Base-by-base conservation (phyloP, 1,140 invertebrate genomes). In the Anoplophora glabripennis region DNA sequence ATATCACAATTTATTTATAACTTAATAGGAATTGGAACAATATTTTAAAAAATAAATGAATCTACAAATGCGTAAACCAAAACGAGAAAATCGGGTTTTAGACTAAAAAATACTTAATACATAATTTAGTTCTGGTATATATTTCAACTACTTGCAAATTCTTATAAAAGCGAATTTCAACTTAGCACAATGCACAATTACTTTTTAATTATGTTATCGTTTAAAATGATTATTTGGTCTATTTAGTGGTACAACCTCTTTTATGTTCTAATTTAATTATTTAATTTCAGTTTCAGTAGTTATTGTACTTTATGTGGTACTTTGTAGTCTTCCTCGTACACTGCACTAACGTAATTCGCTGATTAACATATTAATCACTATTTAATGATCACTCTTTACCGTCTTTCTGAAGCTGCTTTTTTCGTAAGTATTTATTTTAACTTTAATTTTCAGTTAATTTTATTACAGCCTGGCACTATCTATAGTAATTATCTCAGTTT, bases 341-440 rank as follows among this genome's bases (percentile, higher is more conserved):
- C 52, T 60, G 54, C 55, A 57, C 60, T 62, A 62, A 62, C 46
- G 37, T 52, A 49, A 34, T 53, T 41, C 41, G 40, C 53, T 61
- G 54, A 61, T 51, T 62, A 62, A 62, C 60, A 62, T 9, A 62
- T 57, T 57, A 62, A 57, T 47, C 15, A 21, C 53, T 47, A 36
- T 57, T 37, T 48, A 18, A 61, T 18, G 45, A 21, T 42, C 46
- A 44, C 40, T 57, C 12, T 12, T 51, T 40, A 42, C 52, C 36
- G 47, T 53, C 46, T 58, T 9, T 52, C 21, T 52, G 8, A 21
- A 59, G 45, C 51, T 18, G 60, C 48, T 62, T 61, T 45, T 61
- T 45, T 56, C 41, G 55, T 63, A 63, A 63, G 55, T 58, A 63
- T 63, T 49, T 37, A 28, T 37, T 34, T 33, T 55, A 11, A 28